A percentile compares a stretch with the other conserved stretches of the same genome.
Conservation (phyloP, 2,888 invertebrate species). For the Machimus rusticus region DNA sequence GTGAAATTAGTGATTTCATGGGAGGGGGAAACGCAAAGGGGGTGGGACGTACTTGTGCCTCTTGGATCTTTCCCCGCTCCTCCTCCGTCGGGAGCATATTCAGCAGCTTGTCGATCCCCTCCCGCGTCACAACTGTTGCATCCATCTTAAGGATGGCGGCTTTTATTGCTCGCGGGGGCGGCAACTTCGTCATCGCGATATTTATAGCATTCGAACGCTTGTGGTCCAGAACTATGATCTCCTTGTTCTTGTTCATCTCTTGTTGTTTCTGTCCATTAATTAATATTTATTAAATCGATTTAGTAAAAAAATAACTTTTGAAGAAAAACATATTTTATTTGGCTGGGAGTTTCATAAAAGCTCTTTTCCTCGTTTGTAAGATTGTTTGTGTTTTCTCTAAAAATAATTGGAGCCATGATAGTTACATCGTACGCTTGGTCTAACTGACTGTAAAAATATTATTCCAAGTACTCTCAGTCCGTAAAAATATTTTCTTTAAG, state of each 20-base stretch:
- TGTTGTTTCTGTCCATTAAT: slow-evolving; percentile 74
- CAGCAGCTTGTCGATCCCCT: slow-evolving; percentile 97
- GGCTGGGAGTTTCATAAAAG: neutral
- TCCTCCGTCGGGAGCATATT: slow-evolving; percentile 98
- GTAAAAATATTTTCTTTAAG: neutral
- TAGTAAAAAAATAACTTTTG: neutral
- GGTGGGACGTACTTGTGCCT: slow-evolving; percentile 73
- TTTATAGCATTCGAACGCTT: slow-evolving; percentile 99
- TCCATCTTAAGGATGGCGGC: slow-evolving; percentile 99
- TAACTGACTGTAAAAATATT: neutral
- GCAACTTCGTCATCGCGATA: slow-evolving; percentile 98
- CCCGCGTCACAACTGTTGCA: slow-evolving; percentile 95
- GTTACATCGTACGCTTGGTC: neutral
- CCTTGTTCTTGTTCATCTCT: slow-evolving; percentile 85
- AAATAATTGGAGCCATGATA: neutral
- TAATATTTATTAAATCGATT: neutral
- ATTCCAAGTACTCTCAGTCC: neutral
- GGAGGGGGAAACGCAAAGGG: neutral
- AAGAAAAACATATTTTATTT: neutral
- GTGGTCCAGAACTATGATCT: slow-evolving; percentile 92
- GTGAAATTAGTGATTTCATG: neutral
- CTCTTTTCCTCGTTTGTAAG: neutral
- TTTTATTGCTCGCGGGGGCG: slow-evolving; percentile 96
- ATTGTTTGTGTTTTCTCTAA: neutral
- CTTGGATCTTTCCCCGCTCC: slow-evolving; percentile 94